A percentile compares a stretch with the other conserved stretches of the same genome.
phyloP scores from a whole-genome alignment of 2,797 vertebrate genomes.

The Helostoma temminkii region DNA sequence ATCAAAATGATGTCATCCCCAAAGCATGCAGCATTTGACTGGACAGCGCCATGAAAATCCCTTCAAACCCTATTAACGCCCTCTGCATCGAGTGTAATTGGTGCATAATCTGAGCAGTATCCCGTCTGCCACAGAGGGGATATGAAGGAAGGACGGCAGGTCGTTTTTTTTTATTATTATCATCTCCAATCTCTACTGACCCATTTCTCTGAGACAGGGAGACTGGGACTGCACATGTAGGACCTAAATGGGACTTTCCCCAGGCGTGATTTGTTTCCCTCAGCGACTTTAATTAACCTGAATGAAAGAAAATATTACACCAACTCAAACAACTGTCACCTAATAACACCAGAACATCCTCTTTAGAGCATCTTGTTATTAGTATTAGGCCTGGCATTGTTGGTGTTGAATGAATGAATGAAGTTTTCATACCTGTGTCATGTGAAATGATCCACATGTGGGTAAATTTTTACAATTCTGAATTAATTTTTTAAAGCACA shows the following conservation, averaged over 20 bases:
- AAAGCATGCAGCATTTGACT: slow-evolving; percentile 76
- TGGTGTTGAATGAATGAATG: background rate
- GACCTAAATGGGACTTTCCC: slow-evolving; percentile 65
- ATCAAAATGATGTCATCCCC: slow-evolving; percentile 85
- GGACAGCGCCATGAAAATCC: slow-evolving; percentile 80
- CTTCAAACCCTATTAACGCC: slow-evolving; percentile 77
- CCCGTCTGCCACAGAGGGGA: slow-evolving; percentile 66
- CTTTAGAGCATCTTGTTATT: background rate
- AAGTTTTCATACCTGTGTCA: background rate
- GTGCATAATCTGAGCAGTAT: slow-evolving; percentile 70
- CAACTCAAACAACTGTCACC: slow-evolving; percentile 40
- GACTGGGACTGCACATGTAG: slow-evolving; percentile 41
- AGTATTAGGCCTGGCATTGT: background rate
- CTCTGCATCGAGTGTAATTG: slow-evolving; percentile 67
- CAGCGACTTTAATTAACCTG: slow-evolving; percentile 61
- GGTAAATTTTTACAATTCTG: background rate
- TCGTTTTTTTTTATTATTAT: slow-evolving; percentile 38
- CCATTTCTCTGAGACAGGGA: slow-evolving; percentile 56
- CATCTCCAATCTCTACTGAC: slow-evolving; percentile 68
- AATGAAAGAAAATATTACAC: slow-evolving; percentile 53
- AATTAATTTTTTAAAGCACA: too few relatives aligned
- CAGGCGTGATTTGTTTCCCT: slow-evolving; percentile 62
- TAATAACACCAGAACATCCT: background rate
- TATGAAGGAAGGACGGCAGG: slow-evolving; percentile 31
- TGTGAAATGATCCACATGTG: background rate